Evolutionary conservation across 1,140 invertebrate species (phyloP), one percentile per base, ranked within the genome.

Genomic region (Caenorhabditis elegans): DNA sequence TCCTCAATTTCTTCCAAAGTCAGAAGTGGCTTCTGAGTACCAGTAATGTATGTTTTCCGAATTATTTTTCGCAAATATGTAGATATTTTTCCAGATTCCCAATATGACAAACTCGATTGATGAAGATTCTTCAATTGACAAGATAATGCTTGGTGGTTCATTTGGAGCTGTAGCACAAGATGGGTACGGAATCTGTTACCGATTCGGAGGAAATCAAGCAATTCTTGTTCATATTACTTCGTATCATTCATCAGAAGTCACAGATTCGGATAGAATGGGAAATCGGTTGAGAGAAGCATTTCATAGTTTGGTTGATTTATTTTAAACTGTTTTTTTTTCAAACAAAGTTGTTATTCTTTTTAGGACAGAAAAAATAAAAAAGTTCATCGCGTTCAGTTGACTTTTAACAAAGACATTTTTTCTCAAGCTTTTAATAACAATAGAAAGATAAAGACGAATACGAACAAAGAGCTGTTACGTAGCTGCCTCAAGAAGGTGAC

Each of bases 11-110:
- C 91, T 96, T 98, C 43, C 92, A 98, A 53, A 96, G 95, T 90
- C 96, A 98, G 90, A 95, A 96, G 17, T 88, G 5, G 90, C 95
- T 91, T 93, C 97, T 91, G 96, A 98, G 43, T 92, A 98, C 60
- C 96, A 95, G 90, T 47, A 96, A 98, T 90, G 95, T 76, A 17
- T 17, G 70, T 36, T 39, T n/a, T n/a, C n/a, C n/a, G n/a, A n/a
- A n/a, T n/a, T n/a, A n/a, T n/a, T n/a, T n/a, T n/a, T n/a, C n/a
- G n/a, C n/a, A n/a, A n/a, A n/a, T n/a, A n/a, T n/a, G n/a, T n/a
- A n/a, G n/a, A n/a, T n/a, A n/a, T n/a, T 1, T 78, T 43, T 92
- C 46, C 49, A 82, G 70, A 47, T 55, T 24, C 82, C 76, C 6
- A 53, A 39, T 15, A 36, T 84, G n/a, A 84, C 81, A 4, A 65